These are phyloP conservation scores for Nomada flava DNA, from an alignment of 2,888 invertebrate genomes.

Conservation along the genomic window DNA sequence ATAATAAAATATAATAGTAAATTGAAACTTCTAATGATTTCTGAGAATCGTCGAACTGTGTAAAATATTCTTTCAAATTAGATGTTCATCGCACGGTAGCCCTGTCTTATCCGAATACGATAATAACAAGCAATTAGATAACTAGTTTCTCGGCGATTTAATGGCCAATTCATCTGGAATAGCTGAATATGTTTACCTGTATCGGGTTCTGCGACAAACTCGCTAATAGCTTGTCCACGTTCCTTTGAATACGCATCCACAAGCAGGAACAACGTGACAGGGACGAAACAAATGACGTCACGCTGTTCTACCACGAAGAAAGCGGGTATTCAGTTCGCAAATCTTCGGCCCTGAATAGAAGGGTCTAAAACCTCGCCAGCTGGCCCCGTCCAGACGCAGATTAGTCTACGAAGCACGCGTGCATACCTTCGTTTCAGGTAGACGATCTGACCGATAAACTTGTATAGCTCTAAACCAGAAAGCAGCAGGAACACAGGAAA, in stretches of 20 bases:
- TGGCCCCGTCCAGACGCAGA: conserved; percentile 23
- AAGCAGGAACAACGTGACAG: conserved; percentile 44
- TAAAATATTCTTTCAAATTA: too few species aligned
- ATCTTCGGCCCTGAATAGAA: conserved; percentile 63
- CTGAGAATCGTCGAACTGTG: too few species aligned
- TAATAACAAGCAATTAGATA: too few species aligned
- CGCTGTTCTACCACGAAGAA: conserved; percentile 26
- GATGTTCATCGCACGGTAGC: too few species aligned
- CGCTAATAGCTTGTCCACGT: conserved; percentile 5
- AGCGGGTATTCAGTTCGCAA: conserved; percentile 45
- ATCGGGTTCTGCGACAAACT: conserved; percentile 7
- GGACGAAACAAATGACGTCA: conserved; percentile 24
- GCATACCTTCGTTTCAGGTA: conserved; percentile 46
- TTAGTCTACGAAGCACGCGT: conserved; percentile 2
- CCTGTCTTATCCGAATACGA: too few species aligned
- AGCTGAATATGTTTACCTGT: conserved; percentile 19
- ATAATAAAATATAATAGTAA: too few species aligned
- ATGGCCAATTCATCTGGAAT: too few species aligned
- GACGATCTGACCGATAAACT: conserved; percentile 27
- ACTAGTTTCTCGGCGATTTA: too few species aligned
- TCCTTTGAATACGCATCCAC: conserved; percentile 22
- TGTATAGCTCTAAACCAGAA: conserved; percentile 9
- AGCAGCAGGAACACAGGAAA: conserved; percentile 5
- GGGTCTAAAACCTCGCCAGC: conserved; percentile 18
- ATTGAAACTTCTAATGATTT: too few species aligned